A percentile compares a stretch with the other conserved stretches of the same genome.
Evolutionary conservation across 2,888 invertebrate species (phyloP).

Genomic region (Ptilodon capucinus): DNA sequence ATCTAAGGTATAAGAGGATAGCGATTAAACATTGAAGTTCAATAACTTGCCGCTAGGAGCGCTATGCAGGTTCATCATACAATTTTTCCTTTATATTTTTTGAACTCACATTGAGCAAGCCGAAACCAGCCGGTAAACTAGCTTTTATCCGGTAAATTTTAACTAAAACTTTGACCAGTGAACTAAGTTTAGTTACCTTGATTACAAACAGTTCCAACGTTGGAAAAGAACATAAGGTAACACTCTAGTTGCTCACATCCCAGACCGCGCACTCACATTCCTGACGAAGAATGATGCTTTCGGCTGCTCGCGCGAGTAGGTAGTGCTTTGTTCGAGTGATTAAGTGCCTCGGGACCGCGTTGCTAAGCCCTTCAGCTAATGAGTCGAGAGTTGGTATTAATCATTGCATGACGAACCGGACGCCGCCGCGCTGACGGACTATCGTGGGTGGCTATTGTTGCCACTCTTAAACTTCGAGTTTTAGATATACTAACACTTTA

Average conservation of each 20-base stretch:
- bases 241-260: conserved; percentile 26
- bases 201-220: not conserved
- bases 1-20: conserved; percentile 29
- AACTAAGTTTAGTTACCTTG: too few relatives aligned
- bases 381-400: conserved; percentile 79
- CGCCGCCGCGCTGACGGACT: conserved; percentile 54
- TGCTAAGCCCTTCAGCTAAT: conserved; percentile 82
- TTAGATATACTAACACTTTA: conserved; percentile 36
- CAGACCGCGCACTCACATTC: conserved; percentile 62
- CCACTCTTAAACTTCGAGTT: conserved; percentile 33
- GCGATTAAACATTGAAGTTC: conserved; percentile 7
- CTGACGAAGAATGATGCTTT: conserved; percentile 83
- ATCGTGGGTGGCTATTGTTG: conserved; percentile 64
- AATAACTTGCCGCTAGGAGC: too few relatives aligned
- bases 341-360: conserved; percentile 71
- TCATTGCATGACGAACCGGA: conserved; percentile 75
- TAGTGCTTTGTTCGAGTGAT: conserved; percentile 81
- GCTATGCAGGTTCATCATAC: too few relatives aligned
- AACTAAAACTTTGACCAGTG: too few relatives aligned
- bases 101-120: too few relatives aligned
- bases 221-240: not conserved
- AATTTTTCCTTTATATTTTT: too few relatives aligned
- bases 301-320: conserved; percentile 77
- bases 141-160: too few relatives aligned
- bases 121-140: too few relatives aligned